phyloP scores from a whole-genome alignment of 2,888 invertebrate species.

The Nebria salina region DNA sequence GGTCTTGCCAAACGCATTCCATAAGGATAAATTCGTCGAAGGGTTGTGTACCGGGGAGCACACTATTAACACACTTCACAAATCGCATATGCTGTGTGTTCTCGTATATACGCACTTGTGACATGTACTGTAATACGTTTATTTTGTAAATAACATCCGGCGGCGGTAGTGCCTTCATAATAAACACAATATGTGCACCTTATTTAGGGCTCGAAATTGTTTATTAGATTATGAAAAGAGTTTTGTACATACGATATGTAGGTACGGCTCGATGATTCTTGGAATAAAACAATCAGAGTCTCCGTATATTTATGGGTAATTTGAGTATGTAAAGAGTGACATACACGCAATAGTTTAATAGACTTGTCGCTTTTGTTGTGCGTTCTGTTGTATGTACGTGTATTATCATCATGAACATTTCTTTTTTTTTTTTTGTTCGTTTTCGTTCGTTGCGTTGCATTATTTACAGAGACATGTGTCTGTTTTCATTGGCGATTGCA shows the following conservation, averaged over 20 bases:
- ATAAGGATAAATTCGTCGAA: conserved; percentile 43
- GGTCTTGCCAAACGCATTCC: conserved; percentile 28
- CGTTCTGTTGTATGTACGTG: conserved; percentile 36
- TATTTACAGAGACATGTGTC: conserved; percentile 46
- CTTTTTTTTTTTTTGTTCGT: conserved; percentile 9
- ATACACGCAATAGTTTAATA: conserved; percentile 43
- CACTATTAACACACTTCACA: conserved; percentile 20
- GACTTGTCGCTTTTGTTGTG: conserved; percentile 46
- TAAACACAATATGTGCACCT: conserved; percentile 1
- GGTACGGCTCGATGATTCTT: conserved; percentile 33
- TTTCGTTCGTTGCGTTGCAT: conserved; percentile 20
- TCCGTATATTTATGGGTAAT: background rate
- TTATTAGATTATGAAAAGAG: conserved; percentile 16
- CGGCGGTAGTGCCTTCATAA: conserved; percentile 9
- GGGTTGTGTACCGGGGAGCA: conserved; percentile 26
- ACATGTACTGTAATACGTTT: conserved; percentile 4
- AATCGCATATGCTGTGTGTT: background rate
- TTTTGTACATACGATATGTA: conserved; percentile 5
- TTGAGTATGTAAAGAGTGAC: conserved; percentile 24
- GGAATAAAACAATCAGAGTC: conserved; percentile 41
- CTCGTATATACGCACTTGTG: conserved; percentile 13
- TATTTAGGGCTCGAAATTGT: no score
- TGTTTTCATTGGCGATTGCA: conserved; percentile 46
- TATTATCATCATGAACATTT: conserved; percentile 45
- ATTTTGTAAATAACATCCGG: conserved; percentile 2